phyloP scores from a whole-genome alignment of 1,140 invertebrate genomes.

The Lordiphosa collinella region DNA sequence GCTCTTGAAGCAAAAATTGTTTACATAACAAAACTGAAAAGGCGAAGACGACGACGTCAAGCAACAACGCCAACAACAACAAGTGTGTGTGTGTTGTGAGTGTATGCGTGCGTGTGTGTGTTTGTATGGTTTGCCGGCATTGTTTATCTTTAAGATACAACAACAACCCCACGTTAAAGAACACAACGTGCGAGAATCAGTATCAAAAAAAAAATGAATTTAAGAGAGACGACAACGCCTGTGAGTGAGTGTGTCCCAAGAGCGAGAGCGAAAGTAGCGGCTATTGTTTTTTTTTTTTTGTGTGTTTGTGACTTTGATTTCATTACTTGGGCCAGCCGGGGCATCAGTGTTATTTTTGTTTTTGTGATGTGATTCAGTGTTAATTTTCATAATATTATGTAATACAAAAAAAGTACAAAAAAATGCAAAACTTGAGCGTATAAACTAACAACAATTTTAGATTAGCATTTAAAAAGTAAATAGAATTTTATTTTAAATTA shows the following conservation, averaged over 20 bases:
- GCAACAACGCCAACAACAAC: too few species aligned
- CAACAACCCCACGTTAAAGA: constrained; percentile 47
- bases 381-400: constrained; percentile 78
- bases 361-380: constrained; percentile 62
- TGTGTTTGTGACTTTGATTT: constrained; percentile 69
- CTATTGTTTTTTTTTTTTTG: constrained; percentile 30
- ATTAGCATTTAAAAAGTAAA: too few species aligned
- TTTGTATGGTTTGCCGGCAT: constrained; percentile 68
- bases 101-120: constrained; percentile 3
- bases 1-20: constrained; percentile 56
- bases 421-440: constrained; percentile 1
- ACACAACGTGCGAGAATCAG: constrained; percentile 65
- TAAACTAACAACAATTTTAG: background rate
- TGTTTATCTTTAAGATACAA: constrained; percentile 76
- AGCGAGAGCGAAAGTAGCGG: background rate
- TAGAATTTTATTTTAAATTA: background rate
- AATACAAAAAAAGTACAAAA: constrained; percentile 23
- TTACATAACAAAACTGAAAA: constrained; percentile 74
- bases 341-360: constrained; percentile 32
- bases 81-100: too few species aligned
- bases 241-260: background rate
- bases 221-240: constrained; percentile 30
- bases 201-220: constrained; percentile 27
- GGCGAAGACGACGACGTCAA: constrained; percentile 17
- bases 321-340: constrained; percentile 60